Conservation (phyloP, 2,113 vertebrate genomes). For the Menidia beryllina region DNA sequence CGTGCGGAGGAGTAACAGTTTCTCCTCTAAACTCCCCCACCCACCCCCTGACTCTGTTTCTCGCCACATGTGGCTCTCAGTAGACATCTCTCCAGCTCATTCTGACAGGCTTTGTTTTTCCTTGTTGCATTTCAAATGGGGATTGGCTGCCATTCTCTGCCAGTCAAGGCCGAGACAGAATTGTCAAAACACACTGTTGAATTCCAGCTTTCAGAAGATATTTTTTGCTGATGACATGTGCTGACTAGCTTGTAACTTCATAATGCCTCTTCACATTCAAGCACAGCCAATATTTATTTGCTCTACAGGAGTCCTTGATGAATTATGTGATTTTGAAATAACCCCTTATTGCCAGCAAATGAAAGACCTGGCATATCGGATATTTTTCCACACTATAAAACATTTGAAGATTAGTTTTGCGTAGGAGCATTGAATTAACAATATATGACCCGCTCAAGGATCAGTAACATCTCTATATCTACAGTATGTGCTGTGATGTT, state of each 20-base stretch:
- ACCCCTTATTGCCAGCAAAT: not conserved
- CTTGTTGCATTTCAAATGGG: conserved; percentile 71
- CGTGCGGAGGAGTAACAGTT: conserved; percentile 62
- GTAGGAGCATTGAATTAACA: conserved; percentile 7
- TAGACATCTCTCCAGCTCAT: conserved; percentile 68
- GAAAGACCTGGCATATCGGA: conserved; percentile 1
- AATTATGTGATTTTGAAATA: conserved; percentile 23
- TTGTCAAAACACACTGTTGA: conserved; percentile 71
- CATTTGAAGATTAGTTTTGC: not conserved
- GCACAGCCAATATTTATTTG: conserved; percentile 23
- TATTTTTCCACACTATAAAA: not conserved
- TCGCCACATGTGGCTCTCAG: conserved; percentile 74
- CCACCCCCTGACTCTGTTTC: conserved; percentile 50
- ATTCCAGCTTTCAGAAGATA: conserved; percentile 61
- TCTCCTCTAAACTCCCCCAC: conserved; percentile 23
- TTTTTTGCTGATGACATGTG: conserved; percentile 67
- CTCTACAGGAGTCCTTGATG: conserved; percentile 23
- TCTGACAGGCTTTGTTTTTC: conserved; percentile 80
- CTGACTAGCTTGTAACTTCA: conserved; percentile 57
- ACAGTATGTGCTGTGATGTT: conserved; percentile 5
- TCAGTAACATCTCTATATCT: conserved; percentile 5
- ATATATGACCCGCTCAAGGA: conserved; percentile 4
- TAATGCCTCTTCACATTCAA: conserved; percentile 22
- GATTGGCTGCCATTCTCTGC: conserved; percentile 76
- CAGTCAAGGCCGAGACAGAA: conserved; percentile 69